Base-by-base conservation (phyloP, 2,113 vertebrate species). In the Psilopsiagon aymara region DNA sequence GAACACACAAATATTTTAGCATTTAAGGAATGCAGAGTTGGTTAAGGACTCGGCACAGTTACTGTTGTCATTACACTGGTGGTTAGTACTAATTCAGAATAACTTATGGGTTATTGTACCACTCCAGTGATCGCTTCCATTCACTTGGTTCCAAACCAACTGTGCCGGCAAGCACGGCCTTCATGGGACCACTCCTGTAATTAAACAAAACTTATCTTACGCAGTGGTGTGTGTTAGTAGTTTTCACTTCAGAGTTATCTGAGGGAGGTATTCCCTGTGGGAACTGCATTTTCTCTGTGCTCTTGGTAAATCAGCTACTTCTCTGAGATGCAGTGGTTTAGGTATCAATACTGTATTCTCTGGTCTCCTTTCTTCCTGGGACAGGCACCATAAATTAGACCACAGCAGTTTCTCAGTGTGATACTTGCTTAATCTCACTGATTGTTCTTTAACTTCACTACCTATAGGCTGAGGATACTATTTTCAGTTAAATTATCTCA, bases 121-220 rank as follows among this genome's bases (percentile, higher is more conserved):
- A 20, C 31, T 59, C 43, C 2, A 2, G 43, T 43, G 53, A 78
- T 49, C 24, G 1, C 19, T 80, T 43, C n/a, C 5, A 2, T 41
- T 77, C 86, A 51, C 24, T 11, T 12, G 59, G 14, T 39, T 86
- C 88, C 59, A 82, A 88, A 86, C 71, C 49, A 63, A 13, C 17
- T 37, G 6, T 23, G 70, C n/a, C 24, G 41, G 31, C 41, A 63
- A 75, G 60, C 23, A 43, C 0, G 0, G 64, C 59, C 35, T 66
- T 66, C 2, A 1, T 41, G 68, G 19, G 10, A 64, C 29, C 25
- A 11, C 4, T 43, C 52, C 55, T 71, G 39, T 19, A 43, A 78
- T 31, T 60, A 86, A 81, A 75, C 24, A 67, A 33, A 46, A 11
- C 16, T 68, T 57, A 44, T 63, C 46, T 74, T 52, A 7, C 10